A percentile compares a stretch with the other conserved stretches of the same genome.
These are phyloP conservation scores for Netelia inedita DNA, from an alignment of 2,888 invertebrate species.

Conservation along the genomic window DNA sequence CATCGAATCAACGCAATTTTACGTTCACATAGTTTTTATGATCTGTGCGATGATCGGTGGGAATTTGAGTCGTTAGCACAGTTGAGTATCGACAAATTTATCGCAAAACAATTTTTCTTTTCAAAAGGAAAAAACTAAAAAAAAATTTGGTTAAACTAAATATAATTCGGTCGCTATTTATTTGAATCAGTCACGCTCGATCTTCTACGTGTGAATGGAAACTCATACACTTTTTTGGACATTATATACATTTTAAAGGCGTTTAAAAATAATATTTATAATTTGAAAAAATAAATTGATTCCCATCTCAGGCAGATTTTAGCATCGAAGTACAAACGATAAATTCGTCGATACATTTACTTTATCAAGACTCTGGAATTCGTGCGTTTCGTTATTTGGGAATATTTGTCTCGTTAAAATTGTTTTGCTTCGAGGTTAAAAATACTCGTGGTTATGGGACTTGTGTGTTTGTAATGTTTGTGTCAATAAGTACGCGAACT, in stretches of 20 bases:
- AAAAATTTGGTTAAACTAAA: neutral
- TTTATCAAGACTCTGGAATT: conserved; percentile 35
- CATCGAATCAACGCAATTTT: conserved; percentile 19
- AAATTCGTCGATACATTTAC: conserved; percentile 49
- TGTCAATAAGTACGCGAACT: conserved; percentile 57
- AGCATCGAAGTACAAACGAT: neutral
- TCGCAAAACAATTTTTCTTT: neutral
- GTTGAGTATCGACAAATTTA: neutral
- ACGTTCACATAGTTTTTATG: conserved; percentile 4
- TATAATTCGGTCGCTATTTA: neutral
- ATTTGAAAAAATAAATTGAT: no score
- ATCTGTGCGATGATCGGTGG: neutral
- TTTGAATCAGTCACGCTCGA: neutral
- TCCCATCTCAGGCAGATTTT: no score
- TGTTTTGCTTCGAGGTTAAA: conserved; percentile 34
- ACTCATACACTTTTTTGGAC: no score
- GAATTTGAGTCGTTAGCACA: neutral
- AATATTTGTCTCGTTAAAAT: conserved; percentile 43
- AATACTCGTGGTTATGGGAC: conserved; percentile 32
- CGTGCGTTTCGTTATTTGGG: conserved; percentile 28
- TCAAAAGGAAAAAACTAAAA: neutral
- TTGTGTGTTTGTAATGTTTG: conserved; percentile 25
- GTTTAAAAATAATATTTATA: no score
- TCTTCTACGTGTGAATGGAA: no score
- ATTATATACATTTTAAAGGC: no score